Percentiles rank a stretch among this genome's conserved stretches.
Evolutionary conservation across 1,140 invertebrate genomes (phyloP).

Genomic region (Drosophila chauvacae): DNA sequence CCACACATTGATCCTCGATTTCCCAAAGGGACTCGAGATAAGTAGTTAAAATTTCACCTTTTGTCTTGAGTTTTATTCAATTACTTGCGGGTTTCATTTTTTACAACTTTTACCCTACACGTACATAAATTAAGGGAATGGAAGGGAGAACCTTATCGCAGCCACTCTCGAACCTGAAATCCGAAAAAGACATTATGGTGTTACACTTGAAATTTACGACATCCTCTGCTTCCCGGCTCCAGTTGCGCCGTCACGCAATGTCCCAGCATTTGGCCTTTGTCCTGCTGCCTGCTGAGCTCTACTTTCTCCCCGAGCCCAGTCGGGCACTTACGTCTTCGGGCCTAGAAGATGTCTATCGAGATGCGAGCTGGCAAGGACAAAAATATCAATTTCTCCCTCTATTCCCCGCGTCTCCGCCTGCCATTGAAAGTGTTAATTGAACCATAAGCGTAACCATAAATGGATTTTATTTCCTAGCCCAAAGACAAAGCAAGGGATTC

Average conservation of each 20-base stretch:
- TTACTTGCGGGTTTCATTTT: constrained; percentile 70
- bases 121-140: constrained; percentile 45
- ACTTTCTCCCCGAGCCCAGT: constrained; percentile 50
- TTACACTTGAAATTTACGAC: constrained; percentile 82
- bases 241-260: constrained; percentile 51
- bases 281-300: constrained; percentile 62
- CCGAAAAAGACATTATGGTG: constrained; percentile 62
- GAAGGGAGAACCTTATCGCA: constrained; percentile 40
- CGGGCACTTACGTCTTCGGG: constrained; percentile 41
- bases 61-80: constrained; percentile 74
- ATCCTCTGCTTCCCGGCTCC: constrained; percentile 60
- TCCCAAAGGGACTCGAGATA: constrained; percentile 31
- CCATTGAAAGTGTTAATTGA: constrained; percentile 82
- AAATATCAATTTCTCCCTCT: constrained; percentile 58
- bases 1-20: constrained; percentile 24
- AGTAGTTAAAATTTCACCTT: constrained; percentile 49
- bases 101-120: constrained; percentile 56
- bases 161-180: constrained; percentile 34
- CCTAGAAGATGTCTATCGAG: constrained; percentile 47
- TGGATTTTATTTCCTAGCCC: constrained; percentile 78
- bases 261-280: constrained; percentile 75
- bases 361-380: constrained; percentile 34
- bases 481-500: constrained; percentile 65
- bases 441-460: constrained; percentile 84
- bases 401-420: constrained; percentile 25